Conservation (phyloP, 2,888 invertebrate genomes). For the Ellobium chinense region DNA sequence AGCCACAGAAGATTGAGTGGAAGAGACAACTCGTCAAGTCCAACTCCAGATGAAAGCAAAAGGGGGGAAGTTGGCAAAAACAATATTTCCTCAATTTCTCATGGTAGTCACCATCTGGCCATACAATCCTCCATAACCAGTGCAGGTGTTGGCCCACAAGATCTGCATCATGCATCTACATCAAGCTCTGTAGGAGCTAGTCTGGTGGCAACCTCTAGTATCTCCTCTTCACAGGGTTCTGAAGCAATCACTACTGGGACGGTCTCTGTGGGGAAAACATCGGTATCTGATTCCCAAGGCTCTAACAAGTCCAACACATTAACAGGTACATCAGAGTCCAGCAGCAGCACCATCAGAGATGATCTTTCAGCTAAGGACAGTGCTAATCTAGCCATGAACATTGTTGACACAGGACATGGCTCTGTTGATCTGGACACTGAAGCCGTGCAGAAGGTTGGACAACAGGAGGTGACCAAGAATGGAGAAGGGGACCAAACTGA, state of each 20-base stretch:
- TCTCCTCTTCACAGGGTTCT: not conserved
- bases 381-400: slow-evolving; percentile 31
- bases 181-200: not conserved
- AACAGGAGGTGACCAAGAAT: not conserved
- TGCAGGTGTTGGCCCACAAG: not conserved
- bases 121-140: not conserved
- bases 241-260: not conserved
- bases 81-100: not conserved
- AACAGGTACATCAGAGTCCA: slow-evolving; percentile 50
- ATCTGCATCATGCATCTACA: not conserved
- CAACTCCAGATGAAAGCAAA: not conserved
- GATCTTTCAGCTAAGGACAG: slow-evolving; percentile 19
- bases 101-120: not conserved
- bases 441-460: not conserved
- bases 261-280: not conserved
- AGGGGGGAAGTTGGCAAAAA: not conserved
- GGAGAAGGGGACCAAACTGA: not conserved
- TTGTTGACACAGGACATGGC: slow-evolving; percentile 18
- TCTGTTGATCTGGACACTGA: not conserved
- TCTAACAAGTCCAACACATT: slow-evolving; percentile 46
- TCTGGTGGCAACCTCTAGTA: not conserved
- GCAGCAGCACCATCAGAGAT: slow-evolving; percentile 50
- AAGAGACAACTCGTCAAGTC: not conserved
- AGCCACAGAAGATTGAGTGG: not conserved
- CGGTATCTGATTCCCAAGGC: slow-evolving; percentile 47